Percentiles rank a stretch among this genome's conserved stretches.
Evolutionary conservation across 2,888 invertebrate genomes (phyloP).

Genomic region (Drosophila suboccidentalis): DNA sequence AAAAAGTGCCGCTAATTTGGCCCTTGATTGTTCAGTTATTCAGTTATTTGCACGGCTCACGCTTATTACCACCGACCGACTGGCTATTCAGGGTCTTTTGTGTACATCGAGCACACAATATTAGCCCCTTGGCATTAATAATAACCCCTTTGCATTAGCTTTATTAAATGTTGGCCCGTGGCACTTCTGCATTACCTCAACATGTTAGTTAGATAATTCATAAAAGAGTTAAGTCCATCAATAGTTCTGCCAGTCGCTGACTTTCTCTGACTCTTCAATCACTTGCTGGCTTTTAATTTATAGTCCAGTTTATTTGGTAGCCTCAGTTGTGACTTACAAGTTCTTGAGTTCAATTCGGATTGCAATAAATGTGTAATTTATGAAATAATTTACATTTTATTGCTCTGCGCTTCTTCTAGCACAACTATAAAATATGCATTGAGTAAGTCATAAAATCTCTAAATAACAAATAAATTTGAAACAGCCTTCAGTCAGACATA

Average conservation of each 20-base stretch:
- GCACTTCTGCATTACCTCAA: neutral
- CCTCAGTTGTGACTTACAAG: constrained; percentile 18
- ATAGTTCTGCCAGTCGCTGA: neutral
- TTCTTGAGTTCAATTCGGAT: constrained; percentile 1
- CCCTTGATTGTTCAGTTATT: constrained; percentile 66
- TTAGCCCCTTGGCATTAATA: constrained; percentile 63
- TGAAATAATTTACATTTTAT: constrained; percentile 50
- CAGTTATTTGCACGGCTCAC: constrained; percentile 63
- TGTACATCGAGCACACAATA: constrained; percentile 50
- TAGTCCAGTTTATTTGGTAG: constrained; percentile 1
- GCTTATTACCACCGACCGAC: constrained; percentile 36
- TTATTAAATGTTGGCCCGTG: constrained; percentile 58
- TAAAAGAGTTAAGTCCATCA: constrained; percentile 20
- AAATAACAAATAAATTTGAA: constrained; percentile 36
- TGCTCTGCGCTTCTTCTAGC: constrained; percentile 6
- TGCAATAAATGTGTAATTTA: constrained; percentile 45
- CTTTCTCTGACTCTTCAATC: neutral
- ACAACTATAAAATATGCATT: constrained; percentile 38
- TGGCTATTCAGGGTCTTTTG: constrained; percentile 27
- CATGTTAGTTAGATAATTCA: constrained; percentile 13
- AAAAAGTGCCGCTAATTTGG: constrained; percentile 69
- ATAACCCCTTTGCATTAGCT: constrained; percentile 60
- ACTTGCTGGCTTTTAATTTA: constrained; percentile 13
- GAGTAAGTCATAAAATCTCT: constrained; percentile 45
- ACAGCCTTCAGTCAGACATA: constrained; percentile 10